Conservation (phyloP, 2,113 vertebrate species). For the Manacus vitellinus region DNA sequence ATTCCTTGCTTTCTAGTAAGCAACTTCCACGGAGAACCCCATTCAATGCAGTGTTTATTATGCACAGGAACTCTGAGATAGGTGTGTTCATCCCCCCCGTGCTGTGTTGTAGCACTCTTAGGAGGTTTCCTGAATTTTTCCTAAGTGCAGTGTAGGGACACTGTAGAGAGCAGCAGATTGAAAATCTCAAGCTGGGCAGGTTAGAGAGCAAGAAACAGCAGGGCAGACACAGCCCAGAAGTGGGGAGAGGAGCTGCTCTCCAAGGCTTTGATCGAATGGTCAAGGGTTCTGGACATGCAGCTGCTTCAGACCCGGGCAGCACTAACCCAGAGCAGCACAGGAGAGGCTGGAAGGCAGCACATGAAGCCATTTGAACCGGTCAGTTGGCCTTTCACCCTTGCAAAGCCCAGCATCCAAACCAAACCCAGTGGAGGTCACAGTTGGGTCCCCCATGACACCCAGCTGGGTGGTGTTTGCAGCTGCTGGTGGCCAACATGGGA, state of each 20-base stretch:
- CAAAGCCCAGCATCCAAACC: neutral
- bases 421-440: neutral
- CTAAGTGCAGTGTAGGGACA: neutral
- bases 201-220: neutral
- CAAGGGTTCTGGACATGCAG: neutral
- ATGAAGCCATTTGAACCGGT: neutral
- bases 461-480: neutral
- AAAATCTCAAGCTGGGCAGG: neutral
- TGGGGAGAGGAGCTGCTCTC: neutral
- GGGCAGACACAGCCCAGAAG: neutral
- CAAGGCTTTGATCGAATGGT: fast-evolving
- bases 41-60: neutral
- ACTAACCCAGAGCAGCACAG: neutral
- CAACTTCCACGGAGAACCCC: neutral
- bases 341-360: neutral
- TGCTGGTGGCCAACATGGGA: neutral
- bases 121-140: neutral
- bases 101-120: neutral
- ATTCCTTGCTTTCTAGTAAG: neutral
- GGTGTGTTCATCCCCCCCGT: neutral
- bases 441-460: neutral
- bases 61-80: neutral
- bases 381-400: neutral
- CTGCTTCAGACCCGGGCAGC: neutral
- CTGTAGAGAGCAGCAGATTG: neutral